Evolutionary conservation across 2,797 vertebrate genomes (phyloP), one percentile per base, ranked within the genome.

Genomic region (Pelodytes ibericus): DNA sequence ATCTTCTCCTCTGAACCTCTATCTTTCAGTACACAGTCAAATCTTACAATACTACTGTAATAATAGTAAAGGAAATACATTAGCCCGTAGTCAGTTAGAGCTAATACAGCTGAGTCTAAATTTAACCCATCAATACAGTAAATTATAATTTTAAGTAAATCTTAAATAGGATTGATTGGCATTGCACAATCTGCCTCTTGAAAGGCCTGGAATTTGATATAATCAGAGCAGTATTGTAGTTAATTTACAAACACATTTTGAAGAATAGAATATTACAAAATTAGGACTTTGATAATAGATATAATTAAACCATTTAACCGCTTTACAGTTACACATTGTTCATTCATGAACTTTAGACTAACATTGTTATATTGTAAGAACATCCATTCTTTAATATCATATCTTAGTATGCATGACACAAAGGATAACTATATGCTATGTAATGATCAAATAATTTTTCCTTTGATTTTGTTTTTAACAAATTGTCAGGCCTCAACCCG

Each of bases 171-270:
- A 57, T 25, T 71, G 33, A 59, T 27, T 59, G 56, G 11, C 16
- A 20, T 44, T 27, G 25, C 11, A 24, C 56, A 44, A 44, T 59
- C 29, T 44, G 25, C 11, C 41, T 22, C 56, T 39, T 41, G 16
- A 70, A 27, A 13, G 3, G 67, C 31, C 49, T 25, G 11, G 29
- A 41, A 57, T 58, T 25, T 58, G 22, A 18, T n/a, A 70, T 53
- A 70, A 70, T 70, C 56, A 58, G 25, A 57, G 22, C 18, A 57
- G 15, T 39, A 41, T 57, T 70, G 53, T 58, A 58, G n/a, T 26
- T 60, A 18, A 27, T 58, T 30, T 49, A 13, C 2, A 61, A 47
- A 71, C 39, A 61, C 20, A 49, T 30, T 61, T 56, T 61, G n/a
- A 41, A 71, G 29, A 47, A 44, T 39, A 49, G 11, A 44, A 15